Conservation (phyloP, 2,888 invertebrate genomes). For the Opisthograptis luteolata region DNA sequence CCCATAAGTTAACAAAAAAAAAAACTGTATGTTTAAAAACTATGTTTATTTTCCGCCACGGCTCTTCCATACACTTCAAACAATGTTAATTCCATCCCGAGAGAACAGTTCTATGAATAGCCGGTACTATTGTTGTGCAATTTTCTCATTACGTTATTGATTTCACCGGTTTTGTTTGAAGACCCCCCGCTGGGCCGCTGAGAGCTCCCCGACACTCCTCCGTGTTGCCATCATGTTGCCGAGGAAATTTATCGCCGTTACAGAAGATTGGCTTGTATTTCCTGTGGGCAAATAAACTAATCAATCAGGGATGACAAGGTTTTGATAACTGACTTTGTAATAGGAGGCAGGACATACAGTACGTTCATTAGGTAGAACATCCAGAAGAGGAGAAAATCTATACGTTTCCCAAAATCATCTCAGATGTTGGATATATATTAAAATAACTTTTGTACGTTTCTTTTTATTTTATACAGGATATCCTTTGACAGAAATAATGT, state of each 20-base stretch:
- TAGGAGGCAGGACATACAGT: no score
- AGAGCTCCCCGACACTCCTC: conserved; percentile 39
- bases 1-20: no score
- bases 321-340: no score
- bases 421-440: no score
- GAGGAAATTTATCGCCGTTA: conserved; percentile 12
- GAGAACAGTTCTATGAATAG: conserved; percentile 55
- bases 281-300: neutral
- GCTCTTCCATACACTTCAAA: conserved; percentile 42
- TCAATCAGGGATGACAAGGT: neutral
- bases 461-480: no score
- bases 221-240: conserved; percentile 35
- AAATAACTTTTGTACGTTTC: no score
- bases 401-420: no score
- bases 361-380: no score
- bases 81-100: conserved; percentile 52
- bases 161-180: conserved; percentile 73
- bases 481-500: no score
- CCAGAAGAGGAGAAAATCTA: no score
- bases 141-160: conserved; percentile 80
- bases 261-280: conserved; percentile 7
- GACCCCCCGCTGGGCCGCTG: conserved; percentile 61
- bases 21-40: no score
- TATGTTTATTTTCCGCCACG: neutral
- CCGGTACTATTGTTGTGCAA: conserved; percentile 64